Conservation (phyloP, 2,888 invertebrate genomes). For the Nomada lathburiana region DNA sequence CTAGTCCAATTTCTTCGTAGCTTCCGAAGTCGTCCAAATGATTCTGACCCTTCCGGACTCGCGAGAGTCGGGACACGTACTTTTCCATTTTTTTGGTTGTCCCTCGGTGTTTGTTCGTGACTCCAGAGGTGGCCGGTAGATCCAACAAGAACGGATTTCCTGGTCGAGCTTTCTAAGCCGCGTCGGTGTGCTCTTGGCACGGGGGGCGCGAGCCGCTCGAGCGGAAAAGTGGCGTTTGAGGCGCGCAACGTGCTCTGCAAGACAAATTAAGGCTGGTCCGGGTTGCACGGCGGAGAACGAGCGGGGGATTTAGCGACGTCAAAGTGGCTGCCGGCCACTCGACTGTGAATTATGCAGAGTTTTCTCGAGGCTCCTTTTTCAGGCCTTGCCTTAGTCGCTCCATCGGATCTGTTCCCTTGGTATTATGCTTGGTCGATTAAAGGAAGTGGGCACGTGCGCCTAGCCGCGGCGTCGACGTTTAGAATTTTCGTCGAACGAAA, state of each 20-base stretch:
- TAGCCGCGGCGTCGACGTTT: no score
- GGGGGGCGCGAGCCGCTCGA: conserved; percentile 55
- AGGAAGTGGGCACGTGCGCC: background rate
- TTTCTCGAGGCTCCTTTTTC: conserved; percentile 61
- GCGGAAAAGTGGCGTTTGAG: conserved; percentile 73
- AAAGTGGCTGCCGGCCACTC: conserved; percentile 55
- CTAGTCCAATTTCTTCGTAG: no score
- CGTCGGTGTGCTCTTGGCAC: conserved; percentile 59
- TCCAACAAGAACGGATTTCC: conserved; percentile 36
- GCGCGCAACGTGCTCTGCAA: conserved; percentile 66
- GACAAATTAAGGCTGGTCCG: conserved; percentile 67
- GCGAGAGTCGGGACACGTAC: background rate
- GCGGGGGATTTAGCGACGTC: conserved; percentile 43
- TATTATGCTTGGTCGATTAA: conserved; percentile 50
- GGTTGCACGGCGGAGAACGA: conserved; percentile 46
- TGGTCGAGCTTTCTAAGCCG: conserved; percentile 16
- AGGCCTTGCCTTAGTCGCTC: conserved; percentile 15
- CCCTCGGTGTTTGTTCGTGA: background rate
- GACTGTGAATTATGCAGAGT: conserved; percentile 67
- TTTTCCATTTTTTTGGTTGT: background rate
- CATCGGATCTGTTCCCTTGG: conserved; percentile 45
- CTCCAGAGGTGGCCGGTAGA: background rate
- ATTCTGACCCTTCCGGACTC: no score
- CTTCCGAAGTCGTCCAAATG: no score
- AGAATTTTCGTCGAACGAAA: no score